Evolutionary conservation across 1,140 invertebrate genomes (phyloP).

Genomic region (Hirudo medicinalis): DNA sequence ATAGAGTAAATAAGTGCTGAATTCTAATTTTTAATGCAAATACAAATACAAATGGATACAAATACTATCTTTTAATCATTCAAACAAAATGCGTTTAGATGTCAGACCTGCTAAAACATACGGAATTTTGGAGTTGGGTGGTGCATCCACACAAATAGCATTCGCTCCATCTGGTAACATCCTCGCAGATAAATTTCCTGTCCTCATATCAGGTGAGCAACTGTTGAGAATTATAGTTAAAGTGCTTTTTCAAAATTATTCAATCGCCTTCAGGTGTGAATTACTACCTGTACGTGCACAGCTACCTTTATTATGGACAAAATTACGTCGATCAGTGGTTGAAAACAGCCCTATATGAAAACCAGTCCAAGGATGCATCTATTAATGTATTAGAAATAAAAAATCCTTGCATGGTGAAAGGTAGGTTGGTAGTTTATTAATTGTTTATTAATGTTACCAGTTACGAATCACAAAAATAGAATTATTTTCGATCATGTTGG

Average conservation of each 20-base stretch:
- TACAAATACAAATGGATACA: no score
- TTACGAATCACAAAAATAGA: no score
- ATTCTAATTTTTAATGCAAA: no score
- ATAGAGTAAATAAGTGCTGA: no score
- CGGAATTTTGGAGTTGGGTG: slow-evolving; percentile 47
- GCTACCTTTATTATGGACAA: slow-evolving; percentile 44
- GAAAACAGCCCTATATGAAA: slow-evolving; percentile 9
- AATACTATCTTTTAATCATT: no score
- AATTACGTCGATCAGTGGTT: slow-evolving; percentile 27
- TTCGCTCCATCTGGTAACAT: slow-evolving; percentile 35
- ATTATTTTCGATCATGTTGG: no score
- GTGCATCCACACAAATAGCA: slow-evolving; percentile 47
- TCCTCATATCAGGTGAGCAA: background rate
- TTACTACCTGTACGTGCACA: slow-evolving; percentile 41
- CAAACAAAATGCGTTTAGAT: background rate
- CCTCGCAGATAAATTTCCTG: slow-evolving; percentile 21
- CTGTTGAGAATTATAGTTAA: background rate
- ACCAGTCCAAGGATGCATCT: background rate
- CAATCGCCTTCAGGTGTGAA: slow-evolving; percentile 26
- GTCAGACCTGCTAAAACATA: slow-evolving; percentile 23
- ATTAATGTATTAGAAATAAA: background rate
- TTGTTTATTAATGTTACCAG: no score
- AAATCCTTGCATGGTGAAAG: slow-evolving; percentile 34
- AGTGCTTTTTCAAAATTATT: background rate
- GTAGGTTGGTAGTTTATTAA: slow-evolving; percentile 20